phyloP scores from a whole-genome alignment of 2,797 vertebrate genomes.

The Neolamprologus multifasciatus region DNA sequence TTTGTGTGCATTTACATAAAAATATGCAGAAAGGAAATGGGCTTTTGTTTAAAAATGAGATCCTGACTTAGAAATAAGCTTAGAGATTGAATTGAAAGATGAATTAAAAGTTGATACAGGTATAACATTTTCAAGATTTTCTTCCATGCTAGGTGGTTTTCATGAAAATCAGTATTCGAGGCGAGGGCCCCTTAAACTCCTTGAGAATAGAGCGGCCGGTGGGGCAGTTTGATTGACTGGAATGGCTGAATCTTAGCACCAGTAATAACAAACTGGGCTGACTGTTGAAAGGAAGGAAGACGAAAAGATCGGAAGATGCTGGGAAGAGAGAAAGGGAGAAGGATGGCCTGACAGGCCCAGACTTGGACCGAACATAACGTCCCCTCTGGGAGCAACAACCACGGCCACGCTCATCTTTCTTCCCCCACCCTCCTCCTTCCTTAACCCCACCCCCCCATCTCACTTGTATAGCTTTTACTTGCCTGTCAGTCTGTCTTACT shows the following conservation, averaged over 20 bases:
- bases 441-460: neutral
- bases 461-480: constrained; percentile 47
- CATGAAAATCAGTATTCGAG: neutral
- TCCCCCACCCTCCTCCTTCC: neutral
- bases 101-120: neutral
- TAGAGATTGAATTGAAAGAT: neutral
- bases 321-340: neutral
- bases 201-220: neutral
- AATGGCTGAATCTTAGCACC: constrained; percentile 4
- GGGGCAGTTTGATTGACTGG: constrained; percentile 10
- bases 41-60: neutral
- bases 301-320: neutral
- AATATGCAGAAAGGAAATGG: neutral
- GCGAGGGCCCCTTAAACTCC: neutral
- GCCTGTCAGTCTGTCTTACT: constrained; percentile 40
- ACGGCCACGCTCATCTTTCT: constrained; percentile 16
- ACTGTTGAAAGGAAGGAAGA: constrained; percentile 7
- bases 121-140: neutral
- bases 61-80: neutral
- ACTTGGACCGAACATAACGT: constrained; percentile 36
- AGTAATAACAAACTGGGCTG: constrained; percentile 33
- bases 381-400: constrained; percentile 45
- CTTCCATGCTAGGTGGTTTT: neutral
- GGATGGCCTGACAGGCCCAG: constrained; percentile 47
- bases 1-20: neutral